Percentiles rank a stretch among this genome's conserved stretches.
phyloP scores from a whole-genome alignment of 2,113 vertebrate species.

The Orycteropus afer region DNA sequence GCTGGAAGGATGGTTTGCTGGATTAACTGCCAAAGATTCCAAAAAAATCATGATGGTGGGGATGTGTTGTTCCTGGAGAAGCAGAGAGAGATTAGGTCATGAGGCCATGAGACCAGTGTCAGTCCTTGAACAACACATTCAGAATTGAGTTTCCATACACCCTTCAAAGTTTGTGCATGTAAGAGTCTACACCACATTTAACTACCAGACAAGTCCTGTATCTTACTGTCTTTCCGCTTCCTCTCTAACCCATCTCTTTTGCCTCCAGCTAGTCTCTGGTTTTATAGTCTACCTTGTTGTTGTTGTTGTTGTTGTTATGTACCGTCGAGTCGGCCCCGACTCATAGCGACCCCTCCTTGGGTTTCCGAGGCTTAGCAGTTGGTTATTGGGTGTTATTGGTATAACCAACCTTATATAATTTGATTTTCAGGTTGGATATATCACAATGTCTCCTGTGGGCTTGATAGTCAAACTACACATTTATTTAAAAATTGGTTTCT shows the following conservation, averaged over 20 bases:
- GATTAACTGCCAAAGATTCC: fast-evolving
- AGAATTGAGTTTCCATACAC: fast-evolving
- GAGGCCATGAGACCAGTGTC: background rate
- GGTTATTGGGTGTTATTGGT: conserved; percentile 54
- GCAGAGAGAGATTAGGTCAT: fast-evolving
- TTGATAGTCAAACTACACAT: conserved; percentile 28
- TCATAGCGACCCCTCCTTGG: too few species aligned
- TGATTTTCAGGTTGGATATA: conserved; percentile 71
- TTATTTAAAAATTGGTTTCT: conserved; percentile 61
- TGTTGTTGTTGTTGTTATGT: too few species aligned
- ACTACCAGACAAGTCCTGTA: too few species aligned
- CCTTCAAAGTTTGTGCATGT: fast-evolving
- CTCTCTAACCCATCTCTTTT: background rate
- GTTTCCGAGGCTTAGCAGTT: too few species aligned
- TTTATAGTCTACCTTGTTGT: conserved; percentile 28
- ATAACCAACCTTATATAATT: conserved; percentile 73
- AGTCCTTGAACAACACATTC: fast-evolving
- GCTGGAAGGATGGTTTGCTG: fast-evolving
- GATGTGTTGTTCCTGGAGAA: fast-evolving
- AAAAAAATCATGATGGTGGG: fast-evolving
- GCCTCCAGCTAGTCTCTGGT: conserved; percentile 40
- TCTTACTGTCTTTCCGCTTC: background rate
- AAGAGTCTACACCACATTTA: fast-evolving
- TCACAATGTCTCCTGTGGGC: conserved; percentile 42
- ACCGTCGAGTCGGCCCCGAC: too few species aligned